Evolutionary conservation across 2,888 invertebrate species (phyloP).

Genomic region (Lasius fuliginosus): DNA sequence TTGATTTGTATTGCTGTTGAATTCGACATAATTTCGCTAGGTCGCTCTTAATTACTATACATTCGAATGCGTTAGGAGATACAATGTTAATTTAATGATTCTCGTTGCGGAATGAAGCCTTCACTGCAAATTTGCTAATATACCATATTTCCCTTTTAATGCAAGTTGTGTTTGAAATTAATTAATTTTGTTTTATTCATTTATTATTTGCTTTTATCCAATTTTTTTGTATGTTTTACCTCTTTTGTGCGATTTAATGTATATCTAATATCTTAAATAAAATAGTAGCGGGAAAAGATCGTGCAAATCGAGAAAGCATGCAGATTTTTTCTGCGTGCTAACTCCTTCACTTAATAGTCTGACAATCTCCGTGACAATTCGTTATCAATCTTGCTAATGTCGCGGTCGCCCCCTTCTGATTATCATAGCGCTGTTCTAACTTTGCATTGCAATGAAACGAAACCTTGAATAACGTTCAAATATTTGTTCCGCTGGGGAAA

Average conservation of each 20-base stretch:
- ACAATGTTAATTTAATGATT: conserved; percentile 75
- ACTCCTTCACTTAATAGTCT: conserved; percentile 63
- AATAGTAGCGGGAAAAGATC: neutral
- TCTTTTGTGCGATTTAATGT: neutral
- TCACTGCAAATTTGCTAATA: conserved; percentile 14
- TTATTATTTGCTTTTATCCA: neutral
- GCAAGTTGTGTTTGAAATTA: conserved; percentile 14
- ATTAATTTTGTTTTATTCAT: conserved; percentile 46
- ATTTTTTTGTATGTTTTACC: conserved; percentile 1
- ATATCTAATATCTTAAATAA: conserved; percentile 36
- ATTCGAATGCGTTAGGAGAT: conserved; percentile 74
- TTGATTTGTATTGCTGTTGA: neutral
- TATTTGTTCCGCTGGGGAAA: conserved; percentile 63
- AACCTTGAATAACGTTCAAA: conserved; percentile 66
- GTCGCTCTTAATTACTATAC: conserved; percentile 71
- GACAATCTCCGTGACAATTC: conserved; percentile 73
- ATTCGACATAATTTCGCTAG: neutral
- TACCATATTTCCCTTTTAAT: conserved; percentile 1
- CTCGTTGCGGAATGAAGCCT: conserved; percentile 70
- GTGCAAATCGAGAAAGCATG: conserved; percentile 42
- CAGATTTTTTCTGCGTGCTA: conserved; percentile 67
- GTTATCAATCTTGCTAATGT: conserved; percentile 80
- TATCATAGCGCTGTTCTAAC: conserved; percentile 72
- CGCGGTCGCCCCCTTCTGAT: conserved; percentile 67
- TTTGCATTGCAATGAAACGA: conserved; percentile 70